Conservation (phyloP, 2,797 vertebrate species). For the Melanotaenia pygmaea region DNA sequence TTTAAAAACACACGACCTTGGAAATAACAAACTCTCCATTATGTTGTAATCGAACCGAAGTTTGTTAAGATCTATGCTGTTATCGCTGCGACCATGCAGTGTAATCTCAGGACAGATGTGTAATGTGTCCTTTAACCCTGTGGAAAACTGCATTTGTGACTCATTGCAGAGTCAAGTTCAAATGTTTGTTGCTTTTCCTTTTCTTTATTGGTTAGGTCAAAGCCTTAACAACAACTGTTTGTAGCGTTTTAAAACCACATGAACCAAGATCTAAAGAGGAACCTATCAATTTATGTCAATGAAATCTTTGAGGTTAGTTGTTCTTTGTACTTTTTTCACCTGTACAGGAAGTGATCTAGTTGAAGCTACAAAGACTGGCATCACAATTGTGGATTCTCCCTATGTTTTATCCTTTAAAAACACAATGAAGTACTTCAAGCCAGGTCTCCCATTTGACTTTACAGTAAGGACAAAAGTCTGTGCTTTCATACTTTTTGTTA, state of each 20-base stretch:
- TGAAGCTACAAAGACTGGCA: conserved; percentile 77
- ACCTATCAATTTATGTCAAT: background rate
- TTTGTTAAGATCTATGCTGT: background rate
- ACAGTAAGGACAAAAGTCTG: conserved; percentile 62
- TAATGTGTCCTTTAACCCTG: conserved; percentile 25
- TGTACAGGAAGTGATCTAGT: conserved; percentile 82
- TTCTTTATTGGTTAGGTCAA: background rate
- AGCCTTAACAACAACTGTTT: too few relatives aligned
- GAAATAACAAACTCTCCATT: background rate
- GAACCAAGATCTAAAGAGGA: background rate
- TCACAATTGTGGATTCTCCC: conserved; percentile 80
- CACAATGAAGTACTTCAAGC: conserved; percentile 77
- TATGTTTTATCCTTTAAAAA: conserved; percentile 78
- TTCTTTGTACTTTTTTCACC: background rate
- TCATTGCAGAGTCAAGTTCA: background rate
- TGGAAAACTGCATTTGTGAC: conserved; percentile 7
- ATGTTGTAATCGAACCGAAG: conserved; percentile 18
- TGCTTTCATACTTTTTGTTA: background rate
- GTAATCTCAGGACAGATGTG: background rate
- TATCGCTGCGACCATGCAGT: background rate
- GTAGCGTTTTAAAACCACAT: too few relatives aligned
- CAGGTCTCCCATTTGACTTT: conserved; percentile 78
- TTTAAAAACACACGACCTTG: fast-evolving
- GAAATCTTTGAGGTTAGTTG: fast-evolving
- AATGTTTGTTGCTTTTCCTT: background rate